A percentile compares a stretch with the other conserved stretches of the same genome.
Conservation (phyloP, 2,888 invertebrate species). For the Eustalomyia histrio region DNA sequence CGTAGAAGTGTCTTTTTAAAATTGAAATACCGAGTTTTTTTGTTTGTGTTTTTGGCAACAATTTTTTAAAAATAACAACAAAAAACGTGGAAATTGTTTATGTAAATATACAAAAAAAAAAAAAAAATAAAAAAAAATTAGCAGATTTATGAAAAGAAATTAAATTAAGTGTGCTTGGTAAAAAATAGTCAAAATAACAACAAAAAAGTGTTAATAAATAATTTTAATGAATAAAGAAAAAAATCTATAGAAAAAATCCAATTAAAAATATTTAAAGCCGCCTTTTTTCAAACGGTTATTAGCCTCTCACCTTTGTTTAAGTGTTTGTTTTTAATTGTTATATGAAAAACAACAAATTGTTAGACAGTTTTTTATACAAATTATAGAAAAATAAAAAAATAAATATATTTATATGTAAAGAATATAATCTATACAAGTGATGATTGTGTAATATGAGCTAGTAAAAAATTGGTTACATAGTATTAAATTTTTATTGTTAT, state of each 20-base stretch:
- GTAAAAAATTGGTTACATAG: conserved; percentile 17
- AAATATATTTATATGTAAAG: not conserved
- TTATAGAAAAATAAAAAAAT: not conserved
- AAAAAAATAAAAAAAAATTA: conserved; percentile 24
- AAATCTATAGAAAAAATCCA: not conserved
- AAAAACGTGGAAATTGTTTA: conserved; percentile 42
- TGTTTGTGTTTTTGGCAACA: conserved; percentile 50
- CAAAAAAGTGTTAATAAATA: conserved; percentile 8
- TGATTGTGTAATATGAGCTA: conserved; percentile 58
- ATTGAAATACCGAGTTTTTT: conserved; percentile 33
- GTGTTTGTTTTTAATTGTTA: not conserved
- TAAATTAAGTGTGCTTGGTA: not conserved
- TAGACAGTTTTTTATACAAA: not conserved
- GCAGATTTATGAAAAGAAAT: conserved; percentile 6
- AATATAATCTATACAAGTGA: conserved; percentile 9
- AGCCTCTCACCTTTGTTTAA: not conserved
- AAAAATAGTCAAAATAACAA: not conserved
- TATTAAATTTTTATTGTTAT: conserved; percentile 27
- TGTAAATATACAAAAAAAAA: conserved; percentile 13
- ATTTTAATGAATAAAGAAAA: not conserved
- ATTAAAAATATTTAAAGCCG: not conserved
- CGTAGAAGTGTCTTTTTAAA: conserved; percentile 4
- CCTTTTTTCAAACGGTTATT: conserved; percentile 5
- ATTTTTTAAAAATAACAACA: conserved; percentile 32
- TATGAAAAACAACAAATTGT: not conserved